Evolutionary conservation across 1,140 invertebrate species (phyloP), one percentile per base, ranked within the genome.

Genomic region (Scaptomyza pallida): DNA sequence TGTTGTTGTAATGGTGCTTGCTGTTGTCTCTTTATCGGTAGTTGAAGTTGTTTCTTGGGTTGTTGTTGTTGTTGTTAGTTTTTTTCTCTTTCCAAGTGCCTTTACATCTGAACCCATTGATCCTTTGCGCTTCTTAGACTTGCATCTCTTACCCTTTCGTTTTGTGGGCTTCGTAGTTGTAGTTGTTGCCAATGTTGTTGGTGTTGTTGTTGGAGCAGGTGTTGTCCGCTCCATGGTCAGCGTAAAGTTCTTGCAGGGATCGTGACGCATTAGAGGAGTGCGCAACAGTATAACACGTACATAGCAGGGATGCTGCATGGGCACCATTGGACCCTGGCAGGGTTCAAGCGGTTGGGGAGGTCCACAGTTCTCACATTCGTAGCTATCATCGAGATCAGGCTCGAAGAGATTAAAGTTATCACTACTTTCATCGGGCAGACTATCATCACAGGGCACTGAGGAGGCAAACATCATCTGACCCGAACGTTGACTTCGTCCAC

Each of bases 211-310:
- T 2, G 13, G 13, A 5, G 23, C 5, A 26, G 23, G 23, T 44
- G 47, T 15, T 15, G 2, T n/a, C n/a, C n/a, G n/a, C n/a, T n/a
- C n/a, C n/a, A n/a, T n/a, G 17, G 23, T 9, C 26, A 75, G 13
- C 0, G 73, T 51, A 37, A 86, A 85, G 41, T 85, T 86, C 2
- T 47, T 67, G 17, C 81, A 85, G 0, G 81, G 81, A 71, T 85
- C 81, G 2, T 80, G 61, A 8, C 33, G 63, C 0, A 65, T 43
- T 5, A 85, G 30, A 1, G 81, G 81, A 1, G 73, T 77, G 8
- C 50, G 67, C 3, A 86, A 59, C n/a, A 81, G 19, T 2, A 86
- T 33, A 5, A 85, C 45, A 8, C 69, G 72, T 17, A 86, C 47
- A 30, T 77, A 85, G 15, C 81, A 85, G 0, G 81, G 81, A 68